Base-by-base conservation (phyloP, 2,888 invertebrate species). In the Agrotis ipsilon region DNA sequence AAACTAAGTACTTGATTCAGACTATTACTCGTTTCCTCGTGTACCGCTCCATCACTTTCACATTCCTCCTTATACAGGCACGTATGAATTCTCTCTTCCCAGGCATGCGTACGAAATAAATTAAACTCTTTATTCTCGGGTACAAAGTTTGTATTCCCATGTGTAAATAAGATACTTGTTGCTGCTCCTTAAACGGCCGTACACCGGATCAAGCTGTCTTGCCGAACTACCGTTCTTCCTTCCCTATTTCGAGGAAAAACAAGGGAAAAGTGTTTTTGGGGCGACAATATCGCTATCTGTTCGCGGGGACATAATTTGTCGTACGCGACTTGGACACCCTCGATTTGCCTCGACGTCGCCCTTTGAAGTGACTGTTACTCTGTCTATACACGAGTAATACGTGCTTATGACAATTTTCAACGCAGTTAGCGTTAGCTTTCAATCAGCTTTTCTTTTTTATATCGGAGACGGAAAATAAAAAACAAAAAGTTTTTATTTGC, bases 181-280 rank as follows among this genome's bases (percentile, higher is more conserved):
- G 94, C 94, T 94, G 93, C 88, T 90, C 90, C 91, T 89, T 85
- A 89, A 90, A 89, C 88, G 90, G 88, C 87, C 90, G 88, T 88
- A 86, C 87, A 85, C 90, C 90, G 93, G 94, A 94, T 94, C 94
- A 93, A 94, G 94, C 92, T 94, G 94, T 94, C 94, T 94, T 91
- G 90, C 88, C 90, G 90, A 92, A 92, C 93, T 92, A 92, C 91
- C 87, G 86, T 89, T 92, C 91, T 92, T 92, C 91, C 91, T 92
- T 92, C 90, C 91, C 91, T 88, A 91, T 93, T 94, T 92, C 91
- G 86, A 84, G 88, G 84, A 88, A 90, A 92, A 94, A 94, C 92
- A 93, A 92, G 90, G 90, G 91, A 89, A 92, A 94, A 93, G 92
- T 94, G 92, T 93, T 93, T 93, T 92, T 86, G 87, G 91, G 88